Evolutionary conservation across 2,888 invertebrate species (phyloP).

Genomic region (Conops quadrifasciatus): DNA sequence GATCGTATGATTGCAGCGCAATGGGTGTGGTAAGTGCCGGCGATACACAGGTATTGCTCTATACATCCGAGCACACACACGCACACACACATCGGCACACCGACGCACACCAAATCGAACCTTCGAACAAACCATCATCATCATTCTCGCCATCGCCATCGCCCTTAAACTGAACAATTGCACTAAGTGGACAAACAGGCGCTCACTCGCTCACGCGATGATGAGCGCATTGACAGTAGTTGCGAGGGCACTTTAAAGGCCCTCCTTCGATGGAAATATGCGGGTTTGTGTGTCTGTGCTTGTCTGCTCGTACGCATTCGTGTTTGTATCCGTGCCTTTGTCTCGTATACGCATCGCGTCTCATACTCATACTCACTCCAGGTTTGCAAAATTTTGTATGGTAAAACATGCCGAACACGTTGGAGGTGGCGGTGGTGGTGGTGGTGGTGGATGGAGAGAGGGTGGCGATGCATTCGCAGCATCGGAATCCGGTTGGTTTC

Average conservation of each 20-base stretch:
- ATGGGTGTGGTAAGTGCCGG: neutral
- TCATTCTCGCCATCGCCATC: slow-evolving; percentile 3
- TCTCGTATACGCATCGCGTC: neutral
- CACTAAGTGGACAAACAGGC: slow-evolving; percentile 25
- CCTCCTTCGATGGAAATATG: neutral
- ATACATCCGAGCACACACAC: slow-evolving; percentile 8
- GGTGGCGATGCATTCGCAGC: neutral
- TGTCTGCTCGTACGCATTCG: too few species aligned
- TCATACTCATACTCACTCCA: neutral
- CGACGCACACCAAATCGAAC: neutral
- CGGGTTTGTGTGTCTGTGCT: neutral
- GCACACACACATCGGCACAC: neutral
- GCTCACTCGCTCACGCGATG: neutral
- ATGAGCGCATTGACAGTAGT: slow-evolving; percentile 20
- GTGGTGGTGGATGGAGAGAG: neutral
- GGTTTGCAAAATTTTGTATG: neutral
- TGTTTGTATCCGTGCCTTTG: neutral
- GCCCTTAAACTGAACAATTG: slow-evolving; percentile 7
- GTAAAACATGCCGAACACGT: neutral
- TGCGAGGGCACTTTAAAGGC: slow-evolving; percentile 4
- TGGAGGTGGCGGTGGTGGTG: neutral
- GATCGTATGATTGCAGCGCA: neutral
- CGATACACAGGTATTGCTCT: neutral
- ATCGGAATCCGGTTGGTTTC: neutral
- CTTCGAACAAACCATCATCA: slow-evolving; percentile 31